Conservation (phyloP, 2,888 invertebrate genomes). For the Troilus luridus region DNA sequence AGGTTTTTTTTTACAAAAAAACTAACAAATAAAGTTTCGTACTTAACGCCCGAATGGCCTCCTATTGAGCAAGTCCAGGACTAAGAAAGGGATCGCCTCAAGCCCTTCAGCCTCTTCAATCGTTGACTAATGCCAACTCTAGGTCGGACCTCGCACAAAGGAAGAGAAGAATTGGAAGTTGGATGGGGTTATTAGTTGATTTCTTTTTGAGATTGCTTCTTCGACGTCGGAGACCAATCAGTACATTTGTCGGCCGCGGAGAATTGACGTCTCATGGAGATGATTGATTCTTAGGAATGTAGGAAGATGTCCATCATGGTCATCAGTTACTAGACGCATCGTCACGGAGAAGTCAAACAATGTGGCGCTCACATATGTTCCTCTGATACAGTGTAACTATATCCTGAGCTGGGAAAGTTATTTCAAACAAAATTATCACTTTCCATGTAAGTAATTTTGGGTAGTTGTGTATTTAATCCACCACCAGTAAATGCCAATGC, state of each 20-base stretch:
- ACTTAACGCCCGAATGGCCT: background rate
- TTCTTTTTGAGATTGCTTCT: background rate
- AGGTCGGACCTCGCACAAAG: background rate
- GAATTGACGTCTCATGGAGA: background rate
- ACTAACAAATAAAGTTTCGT: background rate
- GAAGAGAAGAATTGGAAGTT: background rate
- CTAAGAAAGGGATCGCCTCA: background rate
- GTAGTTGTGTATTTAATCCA: no score
- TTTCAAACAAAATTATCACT: no score
- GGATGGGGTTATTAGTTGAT: conserved; percentile 1
- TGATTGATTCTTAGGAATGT: background rate
- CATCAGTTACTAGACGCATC: background rate
- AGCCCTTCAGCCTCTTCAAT: background rate
- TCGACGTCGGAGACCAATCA: background rate
- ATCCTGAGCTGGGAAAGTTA: no score
- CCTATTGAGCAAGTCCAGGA: background rate
- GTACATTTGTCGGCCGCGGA: background rate
- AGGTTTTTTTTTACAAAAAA: no score
- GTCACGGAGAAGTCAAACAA: background rate
- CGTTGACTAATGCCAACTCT: background rate
- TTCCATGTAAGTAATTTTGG: no score
- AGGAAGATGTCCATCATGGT: background rate
- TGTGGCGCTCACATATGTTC: no score
- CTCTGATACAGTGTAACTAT: no score
- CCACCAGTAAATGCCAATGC: no score